Percentiles rank a stretch among this genome's conserved stretches.
Conservation (phyloP, 2,888 invertebrate species). For the Tiliacea aurago region DNA sequence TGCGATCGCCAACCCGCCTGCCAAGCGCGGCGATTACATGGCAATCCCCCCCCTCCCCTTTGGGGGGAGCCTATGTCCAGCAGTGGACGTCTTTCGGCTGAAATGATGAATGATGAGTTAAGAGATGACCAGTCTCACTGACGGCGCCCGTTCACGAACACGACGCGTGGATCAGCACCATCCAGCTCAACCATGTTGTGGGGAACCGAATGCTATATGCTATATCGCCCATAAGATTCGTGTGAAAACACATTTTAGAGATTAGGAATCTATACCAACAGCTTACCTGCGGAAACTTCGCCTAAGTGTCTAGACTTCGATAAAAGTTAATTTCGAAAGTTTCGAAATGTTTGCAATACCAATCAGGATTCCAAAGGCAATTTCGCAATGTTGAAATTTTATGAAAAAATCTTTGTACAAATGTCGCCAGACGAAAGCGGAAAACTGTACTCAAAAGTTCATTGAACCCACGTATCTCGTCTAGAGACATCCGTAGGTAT, state of each 20-base stretch:
- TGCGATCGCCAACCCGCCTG: no score
- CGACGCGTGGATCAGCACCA: no score
- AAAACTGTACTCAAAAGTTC: constrained; percentile 53
- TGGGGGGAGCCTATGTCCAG: no score
- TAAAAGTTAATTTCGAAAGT: constrained; percentile 40
- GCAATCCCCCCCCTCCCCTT: no score
- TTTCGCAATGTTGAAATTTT: constrained; percentile 35
- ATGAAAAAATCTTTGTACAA: constrained; percentile 24
- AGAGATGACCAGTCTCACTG: no score
- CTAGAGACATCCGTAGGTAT: constrained; percentile 32
- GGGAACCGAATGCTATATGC: background rate
- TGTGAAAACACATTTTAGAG: background rate
- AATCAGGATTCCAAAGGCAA: constrained; percentile 40
- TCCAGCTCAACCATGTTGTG: no score
- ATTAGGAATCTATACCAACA: background rate
- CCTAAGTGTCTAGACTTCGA: constrained; percentile 14
- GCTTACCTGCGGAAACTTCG: constrained; percentile 1
- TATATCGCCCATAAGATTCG: background rate
- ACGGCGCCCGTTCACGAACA: no score
- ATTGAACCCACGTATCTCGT: constrained; percentile 47
- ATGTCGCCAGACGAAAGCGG: constrained; percentile 55
- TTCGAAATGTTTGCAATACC: constrained; percentile 39
- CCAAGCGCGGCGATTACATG: no score
- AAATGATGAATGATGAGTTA: no score
- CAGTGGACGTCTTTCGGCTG: no score